These are phyloP conservation scores for Chrysemys picta DNA, from an alignment of 2,113 vertebrate genomes.

Conservation along the genomic window DNA sequence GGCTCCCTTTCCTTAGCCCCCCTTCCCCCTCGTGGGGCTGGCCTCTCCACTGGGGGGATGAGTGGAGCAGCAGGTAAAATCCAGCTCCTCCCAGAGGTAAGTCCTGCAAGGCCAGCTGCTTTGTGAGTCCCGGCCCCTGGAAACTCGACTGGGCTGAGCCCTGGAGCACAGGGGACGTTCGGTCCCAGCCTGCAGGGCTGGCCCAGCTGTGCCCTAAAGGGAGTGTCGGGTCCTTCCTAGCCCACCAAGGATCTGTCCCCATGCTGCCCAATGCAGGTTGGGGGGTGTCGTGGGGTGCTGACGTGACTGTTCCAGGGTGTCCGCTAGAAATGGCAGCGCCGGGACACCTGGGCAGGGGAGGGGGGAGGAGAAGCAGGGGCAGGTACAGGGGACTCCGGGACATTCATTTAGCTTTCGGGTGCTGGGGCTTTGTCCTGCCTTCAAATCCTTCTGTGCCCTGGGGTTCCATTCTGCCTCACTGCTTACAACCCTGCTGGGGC, in stretches of 20 bases:
- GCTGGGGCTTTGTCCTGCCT: not conserved
- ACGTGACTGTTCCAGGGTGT: not conserved
- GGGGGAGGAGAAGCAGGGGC: not conserved
- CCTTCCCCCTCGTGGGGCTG: too few species aligned
- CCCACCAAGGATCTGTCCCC: too few species aligned
- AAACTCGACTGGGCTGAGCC: not conserved
- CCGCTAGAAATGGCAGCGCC: not conserved
- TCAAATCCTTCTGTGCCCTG: not conserved
- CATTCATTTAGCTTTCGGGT: not conserved
- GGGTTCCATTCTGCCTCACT: not conserved
- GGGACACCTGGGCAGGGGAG: not conserved
- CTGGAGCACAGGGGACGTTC: too few species aligned
- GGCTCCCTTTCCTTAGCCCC: too few species aligned
- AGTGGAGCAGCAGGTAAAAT: not conserved
- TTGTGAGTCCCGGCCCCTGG: not conserved
- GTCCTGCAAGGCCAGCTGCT: too few species aligned
- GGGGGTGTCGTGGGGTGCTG: not conserved
- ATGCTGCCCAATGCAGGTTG: too few species aligned
- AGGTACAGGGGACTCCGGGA: not conserved
- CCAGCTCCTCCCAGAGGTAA: too few species aligned
- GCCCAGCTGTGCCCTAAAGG: too few species aligned
- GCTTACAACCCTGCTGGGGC: accelerated
- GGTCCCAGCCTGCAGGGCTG: not conserved
- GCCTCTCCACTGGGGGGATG: too few species aligned
- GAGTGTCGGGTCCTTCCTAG: too few species aligned